Conservation (phyloP, 1,140 invertebrate species). For the Whitmania pigra region DNA sequence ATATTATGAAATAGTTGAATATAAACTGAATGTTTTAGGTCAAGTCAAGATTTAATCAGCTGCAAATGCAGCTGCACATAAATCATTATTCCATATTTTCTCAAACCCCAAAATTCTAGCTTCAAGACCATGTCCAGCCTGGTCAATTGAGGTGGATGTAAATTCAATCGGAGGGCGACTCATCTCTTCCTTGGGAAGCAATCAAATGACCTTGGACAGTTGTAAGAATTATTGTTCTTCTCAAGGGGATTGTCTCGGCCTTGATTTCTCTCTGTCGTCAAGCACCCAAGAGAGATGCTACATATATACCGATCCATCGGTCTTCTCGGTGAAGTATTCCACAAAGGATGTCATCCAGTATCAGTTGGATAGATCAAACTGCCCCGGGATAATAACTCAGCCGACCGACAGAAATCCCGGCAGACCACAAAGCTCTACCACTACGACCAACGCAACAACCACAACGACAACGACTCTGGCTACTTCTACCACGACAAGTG, state of each 20-base stretch:
- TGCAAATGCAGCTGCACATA: too few species aligned
- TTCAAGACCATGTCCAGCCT: background rate
- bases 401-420: background rate
- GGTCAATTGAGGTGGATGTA: background rate
- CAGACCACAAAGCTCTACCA: background rate
- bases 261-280: background rate
- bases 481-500: background rate
- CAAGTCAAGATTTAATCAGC: too few species aligned
- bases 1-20: too few species aligned
- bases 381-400: background rate
- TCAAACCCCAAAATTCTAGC: background rate
- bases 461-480: background rate
- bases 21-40: too few species aligned
- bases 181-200: background rate
- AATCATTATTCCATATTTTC: too few species aligned
- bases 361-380: background rate
- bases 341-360: background rate
- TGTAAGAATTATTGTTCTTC: background rate
- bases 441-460: background rate
- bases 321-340: background rate
- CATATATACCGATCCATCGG: background rate
- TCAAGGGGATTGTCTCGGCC: background rate
- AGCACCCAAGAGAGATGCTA: background rate
- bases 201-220: background rate
- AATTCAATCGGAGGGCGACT: background rate